Evolutionary conservation across 2,888 invertebrate species (phyloP), one percentile per base, ranked within the genome.

Genomic region (Danaus chrysippus): DNA sequence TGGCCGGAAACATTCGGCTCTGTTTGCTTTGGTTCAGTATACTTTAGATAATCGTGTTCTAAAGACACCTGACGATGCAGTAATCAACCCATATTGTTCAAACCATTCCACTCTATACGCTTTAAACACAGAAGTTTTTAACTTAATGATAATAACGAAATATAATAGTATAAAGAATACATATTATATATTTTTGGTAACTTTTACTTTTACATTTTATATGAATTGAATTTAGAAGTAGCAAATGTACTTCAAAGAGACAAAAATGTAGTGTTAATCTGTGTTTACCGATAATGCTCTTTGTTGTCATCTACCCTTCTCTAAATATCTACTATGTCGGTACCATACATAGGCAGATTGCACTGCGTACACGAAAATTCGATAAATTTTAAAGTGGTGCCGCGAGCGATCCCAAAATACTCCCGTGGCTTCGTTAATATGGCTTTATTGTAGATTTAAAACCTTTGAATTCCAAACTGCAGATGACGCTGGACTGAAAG

Each of bases 351-450:
- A 12, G 15, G 17, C 41, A 42, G 44, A 19, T 56, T n/a, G 64
- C 64, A 63, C 69, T 67, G 71, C 71, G 70, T 79, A 86, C 87
- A 86, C 79, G 87, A 84, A 86, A 87, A 86, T 83, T 87, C 87
- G 81, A 87, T 87, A 84, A 87, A 87, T 86, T 87, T 87, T 87
- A 84, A 85, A 87, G 85, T 84, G 83, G 76, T 74, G 83, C 84
- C 83, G 70, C 77, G 74, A 78, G 82, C 80, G 73, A 79, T 77
- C 73, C 74, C 76, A 71, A 78, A 79, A 76, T 75, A 75, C 72
- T 69, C 67, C 62, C 61, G 65, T 63, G 69, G 68, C 68, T 67
- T 67, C 68, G 68, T 70, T 71, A 70, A 70, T 71, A 70, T 66
- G 56, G 63, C 66, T 68, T 70, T 70, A 70, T 69, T 68, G 66